Percentiles rank a stretch among this genome's conserved stretches.
phyloP scores from a whole-genome alignment of 2,888 invertebrate species.

The Enchytraeus crypticus region DNA sequence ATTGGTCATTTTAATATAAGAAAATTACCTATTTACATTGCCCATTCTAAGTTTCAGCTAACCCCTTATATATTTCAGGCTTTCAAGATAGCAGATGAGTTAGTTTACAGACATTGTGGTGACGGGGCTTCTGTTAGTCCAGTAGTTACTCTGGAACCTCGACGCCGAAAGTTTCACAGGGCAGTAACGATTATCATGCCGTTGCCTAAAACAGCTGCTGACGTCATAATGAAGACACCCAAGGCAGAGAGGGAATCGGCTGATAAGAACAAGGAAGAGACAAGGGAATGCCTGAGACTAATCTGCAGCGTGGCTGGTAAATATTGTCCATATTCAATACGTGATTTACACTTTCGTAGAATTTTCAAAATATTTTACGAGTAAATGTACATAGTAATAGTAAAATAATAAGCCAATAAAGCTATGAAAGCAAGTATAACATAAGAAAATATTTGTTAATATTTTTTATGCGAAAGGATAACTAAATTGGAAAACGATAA shows the following conservation, averaged over 20 bases:
- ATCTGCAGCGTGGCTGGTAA: conserved; percentile 11
- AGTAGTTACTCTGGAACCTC: conserved; percentile 11
- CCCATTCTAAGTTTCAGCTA: too few relatives aligned
- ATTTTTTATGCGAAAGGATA: background rate
- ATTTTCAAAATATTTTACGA: too few relatives aligned
- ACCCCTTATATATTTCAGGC: conserved; percentile 58
- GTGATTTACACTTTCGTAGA: too few relatives aligned
- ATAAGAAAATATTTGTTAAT: background rate
- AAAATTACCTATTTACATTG: too few relatives aligned
- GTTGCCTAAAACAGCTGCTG: conserved; percentile 1
- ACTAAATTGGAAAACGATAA: background rate
- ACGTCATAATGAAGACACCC: background rate
- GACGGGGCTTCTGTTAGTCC: conserved; percentile 84
- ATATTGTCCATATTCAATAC: background rate
- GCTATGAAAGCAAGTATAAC: background rate
- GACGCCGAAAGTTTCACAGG: conserved; percentile 13
- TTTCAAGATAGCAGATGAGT: conserved; percentile 90
- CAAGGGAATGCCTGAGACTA: background rate
- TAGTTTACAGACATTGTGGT: conserved; percentile 89
- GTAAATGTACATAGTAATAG: too few relatives aligned
- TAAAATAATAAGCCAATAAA: background rate
- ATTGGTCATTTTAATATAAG: background rate
- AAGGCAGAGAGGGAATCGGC: background rate
- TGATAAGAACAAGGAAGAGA: background rate
- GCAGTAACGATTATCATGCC: conserved; percentile 17